These are phyloP conservation scores for Caenorhabditis sp. DNA, from an alignment of 2,888 invertebrate species.

Conservation along the genomic window DNA sequence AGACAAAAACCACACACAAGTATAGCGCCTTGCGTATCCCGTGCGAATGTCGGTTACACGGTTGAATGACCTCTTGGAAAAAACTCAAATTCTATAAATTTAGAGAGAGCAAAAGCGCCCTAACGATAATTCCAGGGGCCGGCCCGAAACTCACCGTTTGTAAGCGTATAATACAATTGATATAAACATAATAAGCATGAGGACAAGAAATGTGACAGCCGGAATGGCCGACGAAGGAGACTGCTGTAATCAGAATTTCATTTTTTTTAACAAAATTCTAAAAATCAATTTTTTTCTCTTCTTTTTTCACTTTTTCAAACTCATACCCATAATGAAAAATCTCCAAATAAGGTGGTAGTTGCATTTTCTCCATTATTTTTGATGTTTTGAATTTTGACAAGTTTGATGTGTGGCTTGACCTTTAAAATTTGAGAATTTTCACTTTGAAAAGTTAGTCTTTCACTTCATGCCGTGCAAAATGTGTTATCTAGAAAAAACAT, in stretches of 20 bases:
- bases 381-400: neutral
- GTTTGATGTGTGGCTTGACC: neutral
- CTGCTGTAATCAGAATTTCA: conserved; percentile 14
- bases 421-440: neutral
- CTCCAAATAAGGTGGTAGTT: neutral
- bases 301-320: neutral
- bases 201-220: conserved; percentile 27
- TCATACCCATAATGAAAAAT: neutral
- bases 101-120: no score
- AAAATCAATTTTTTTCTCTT: neutral
- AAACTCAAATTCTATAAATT: neutral
- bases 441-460: neutral
- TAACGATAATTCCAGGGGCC: no score
- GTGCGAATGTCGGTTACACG: no score
- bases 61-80: conserved; percentile 36
- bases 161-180: conserved; percentile 36
- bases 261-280: neutral
- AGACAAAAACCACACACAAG: no score
- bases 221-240: conserved; percentile 27
- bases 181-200: conserved; percentile 39
- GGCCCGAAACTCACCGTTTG: conserved; percentile 14
- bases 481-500: no score
- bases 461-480: no score
- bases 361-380: neutral
- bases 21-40: no score